Evolutionary conservation across 2,797 vertebrate species (phyloP).

Genomic region (Sandelia bainsii): DNA sequence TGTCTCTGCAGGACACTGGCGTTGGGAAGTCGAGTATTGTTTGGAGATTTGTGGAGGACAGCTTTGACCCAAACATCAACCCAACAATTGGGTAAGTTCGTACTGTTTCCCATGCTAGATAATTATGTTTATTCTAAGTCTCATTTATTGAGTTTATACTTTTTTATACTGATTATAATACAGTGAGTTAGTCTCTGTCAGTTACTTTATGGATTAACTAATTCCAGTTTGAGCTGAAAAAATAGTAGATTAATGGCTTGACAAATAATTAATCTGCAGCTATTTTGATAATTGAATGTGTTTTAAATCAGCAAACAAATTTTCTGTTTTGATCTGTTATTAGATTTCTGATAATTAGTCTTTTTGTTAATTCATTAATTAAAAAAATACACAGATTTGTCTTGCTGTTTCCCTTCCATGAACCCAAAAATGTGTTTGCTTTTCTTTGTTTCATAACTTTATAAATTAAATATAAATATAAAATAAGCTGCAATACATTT

Average conservation of each 20-base stretch:
- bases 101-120: neutral
- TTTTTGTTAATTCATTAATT: neutral
- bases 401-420: neutral
- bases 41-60: slow-evolving; percentile 97
- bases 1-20: slow-evolving; percentile 84
- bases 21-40: slow-evolving; percentile 93
- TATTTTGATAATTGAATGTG: neutral
- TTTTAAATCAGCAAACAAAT: neutral
- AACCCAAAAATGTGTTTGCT: neutral
- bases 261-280: neutral
- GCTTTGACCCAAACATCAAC: slow-evolving; percentile 98
- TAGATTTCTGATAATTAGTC: no score
- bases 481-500: neutral
- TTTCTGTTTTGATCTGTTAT: no score
- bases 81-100: slow-evolving; percentile 95
- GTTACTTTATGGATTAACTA: neutral
- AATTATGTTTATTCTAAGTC: neutral
- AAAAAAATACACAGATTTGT: neutral
- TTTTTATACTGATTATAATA: neutral
- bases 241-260: no score
- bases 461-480: neutral
- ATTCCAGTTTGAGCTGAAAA: neutral
- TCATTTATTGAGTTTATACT: neutral
- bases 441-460: neutral
- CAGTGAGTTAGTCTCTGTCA: neutral